phyloP scores from a whole-genome alignment of 1,140 invertebrate species.

The Macrotrachela quadricornifera region DNA sequence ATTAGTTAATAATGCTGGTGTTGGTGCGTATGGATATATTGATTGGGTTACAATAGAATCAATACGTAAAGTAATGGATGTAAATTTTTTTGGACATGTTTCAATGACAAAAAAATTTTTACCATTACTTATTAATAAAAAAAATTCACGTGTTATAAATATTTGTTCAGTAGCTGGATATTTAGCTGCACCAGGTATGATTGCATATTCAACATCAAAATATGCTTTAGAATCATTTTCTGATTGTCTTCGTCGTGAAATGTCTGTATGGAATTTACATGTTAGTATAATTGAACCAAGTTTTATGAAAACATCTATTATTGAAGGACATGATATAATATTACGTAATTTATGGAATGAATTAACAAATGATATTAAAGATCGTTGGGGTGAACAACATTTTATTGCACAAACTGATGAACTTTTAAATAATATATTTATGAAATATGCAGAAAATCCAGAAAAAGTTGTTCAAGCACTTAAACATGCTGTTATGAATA shows the following conservation, averaged over 20 bases:
- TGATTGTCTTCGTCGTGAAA: background rate
- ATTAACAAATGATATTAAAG: constrained; percentile 46
- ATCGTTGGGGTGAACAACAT: too few species aligned
- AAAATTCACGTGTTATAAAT: constrained; percentile 1
- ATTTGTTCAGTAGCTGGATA: constrained; percentile 12
- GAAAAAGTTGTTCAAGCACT: too few species aligned
- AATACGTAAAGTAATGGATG: constrained; percentile 46
- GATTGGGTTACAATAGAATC: constrained; percentile 59
- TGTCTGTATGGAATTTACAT: too few species aligned
- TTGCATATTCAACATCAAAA: background rate
- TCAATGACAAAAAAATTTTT: constrained; percentile 47
- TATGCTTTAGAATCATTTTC: background rate
- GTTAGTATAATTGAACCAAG: too few species aligned
- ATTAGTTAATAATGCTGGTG: constrained; percentile 41
- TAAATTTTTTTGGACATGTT: constrained; percentile 64
- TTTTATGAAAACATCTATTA: too few species aligned
- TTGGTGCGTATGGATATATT: constrained; percentile 65
- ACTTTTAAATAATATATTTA: too few species aligned
- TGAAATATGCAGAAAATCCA: too few species aligned
- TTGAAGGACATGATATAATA: constrained; percentile 17
- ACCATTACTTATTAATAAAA: constrained; percentile 36
- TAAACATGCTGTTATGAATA: too few species aligned
- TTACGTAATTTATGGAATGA: constrained; percentile 58
- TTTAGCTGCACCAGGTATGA: constrained; percentile 13
- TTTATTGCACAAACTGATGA: too few species aligned